Conservation (phyloP, 2,113 vertebrate species). For the Aspidoscelis tigris region DNA sequence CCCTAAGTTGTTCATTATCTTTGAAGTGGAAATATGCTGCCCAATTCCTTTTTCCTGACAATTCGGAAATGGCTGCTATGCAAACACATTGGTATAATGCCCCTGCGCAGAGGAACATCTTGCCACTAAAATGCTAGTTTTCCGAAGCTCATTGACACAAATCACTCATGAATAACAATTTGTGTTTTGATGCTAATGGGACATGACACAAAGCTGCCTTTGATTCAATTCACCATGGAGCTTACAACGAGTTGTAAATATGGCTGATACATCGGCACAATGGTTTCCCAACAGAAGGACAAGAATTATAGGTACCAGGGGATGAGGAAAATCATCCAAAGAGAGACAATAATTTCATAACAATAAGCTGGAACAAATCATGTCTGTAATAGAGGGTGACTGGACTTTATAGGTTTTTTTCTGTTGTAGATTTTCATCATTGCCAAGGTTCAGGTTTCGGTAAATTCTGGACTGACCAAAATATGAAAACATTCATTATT, state of each 20-base stretch:
- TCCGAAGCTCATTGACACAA: constrained; percentile 56
- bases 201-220: constrained; percentile 44
- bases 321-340: background rate
- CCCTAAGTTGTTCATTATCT: constrained; percentile 51
- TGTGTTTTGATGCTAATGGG: constrained; percentile 44
- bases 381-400: constrained; percentile 42
- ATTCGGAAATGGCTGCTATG: constrained; percentile 51
- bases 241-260: constrained; percentile 61
- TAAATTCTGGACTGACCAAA: constrained; percentile 53
- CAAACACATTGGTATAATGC: constrained; percentile 71
- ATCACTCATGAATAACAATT: constrained; percentile 56
- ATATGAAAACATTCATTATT: constrained; percentile 58
- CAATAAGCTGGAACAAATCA: constrained; percentile 7
- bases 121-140: constrained; percentile 57
- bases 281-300: constrained; percentile 27
- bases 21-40: constrained; percentile 49
- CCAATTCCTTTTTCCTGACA: constrained; percentile 50
- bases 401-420: background rate
- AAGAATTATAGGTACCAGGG: background rate
- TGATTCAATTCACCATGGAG: constrained; percentile 46
- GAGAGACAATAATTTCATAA: constrained; percentile 4
- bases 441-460: constrained; percentile 22
- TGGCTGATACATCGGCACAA: constrained; percentile 41
- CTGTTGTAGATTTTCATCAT: background rate
- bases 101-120: constrained; percentile 39